These are phyloP conservation scores for Adelognathus sp. DNA, from an alignment of 2,888 invertebrate species.

Conservation along the genomic window DNA sequence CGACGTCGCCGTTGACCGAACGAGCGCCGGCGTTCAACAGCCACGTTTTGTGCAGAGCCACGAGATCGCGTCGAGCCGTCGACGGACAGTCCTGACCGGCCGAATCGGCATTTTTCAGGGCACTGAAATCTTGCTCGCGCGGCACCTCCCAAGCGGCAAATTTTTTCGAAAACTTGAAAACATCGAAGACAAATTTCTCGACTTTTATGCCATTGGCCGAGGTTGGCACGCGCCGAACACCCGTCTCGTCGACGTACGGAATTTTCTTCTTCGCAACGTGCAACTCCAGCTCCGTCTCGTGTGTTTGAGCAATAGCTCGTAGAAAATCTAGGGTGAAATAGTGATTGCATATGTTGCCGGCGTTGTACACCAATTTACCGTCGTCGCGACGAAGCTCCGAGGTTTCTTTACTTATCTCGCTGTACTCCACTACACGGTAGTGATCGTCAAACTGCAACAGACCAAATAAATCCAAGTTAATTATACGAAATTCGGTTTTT, in stretches of 20 bases:
- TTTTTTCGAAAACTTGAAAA: constrained; percentile 95
- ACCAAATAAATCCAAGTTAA: neutral
- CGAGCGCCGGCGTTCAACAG: constrained; percentile 91
- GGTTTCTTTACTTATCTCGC: constrained; percentile 94
- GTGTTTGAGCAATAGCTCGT: constrained; percentile 86
- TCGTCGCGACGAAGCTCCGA: constrained; percentile 90
- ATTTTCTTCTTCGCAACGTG: constrained; percentile 99
- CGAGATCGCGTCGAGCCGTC: constrained; percentile 91
- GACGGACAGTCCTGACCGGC: constrained; percentile 95
- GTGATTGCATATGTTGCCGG: constrained; percentile 99
- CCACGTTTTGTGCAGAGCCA: constrained; percentile 90
- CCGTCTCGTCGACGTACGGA: constrained; percentile 89
- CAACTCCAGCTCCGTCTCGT: constrained; percentile 90
- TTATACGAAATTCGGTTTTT: neutral
- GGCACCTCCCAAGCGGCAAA: constrained; percentile 97
- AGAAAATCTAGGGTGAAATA: constrained; percentile 96
- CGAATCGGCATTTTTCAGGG: constrained; percentile 95
- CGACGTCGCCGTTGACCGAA: constrained; percentile 86
- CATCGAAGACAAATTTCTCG: constrained; percentile 99
- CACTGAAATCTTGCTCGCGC: constrained; percentile 97
- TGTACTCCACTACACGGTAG: constrained; percentile 98
- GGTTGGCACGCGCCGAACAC: constrained; percentile 88
- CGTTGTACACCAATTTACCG: constrained; percentile 93
- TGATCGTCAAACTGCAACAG: constrained; percentile 87
- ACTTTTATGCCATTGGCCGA: constrained; percentile 98